Percentiles rank a stretch among this genome's conserved stretches.
Evolutionary conservation across 2,888 invertebrate species (phyloP).

Genomic region (Syrista parreyssii): DNA sequence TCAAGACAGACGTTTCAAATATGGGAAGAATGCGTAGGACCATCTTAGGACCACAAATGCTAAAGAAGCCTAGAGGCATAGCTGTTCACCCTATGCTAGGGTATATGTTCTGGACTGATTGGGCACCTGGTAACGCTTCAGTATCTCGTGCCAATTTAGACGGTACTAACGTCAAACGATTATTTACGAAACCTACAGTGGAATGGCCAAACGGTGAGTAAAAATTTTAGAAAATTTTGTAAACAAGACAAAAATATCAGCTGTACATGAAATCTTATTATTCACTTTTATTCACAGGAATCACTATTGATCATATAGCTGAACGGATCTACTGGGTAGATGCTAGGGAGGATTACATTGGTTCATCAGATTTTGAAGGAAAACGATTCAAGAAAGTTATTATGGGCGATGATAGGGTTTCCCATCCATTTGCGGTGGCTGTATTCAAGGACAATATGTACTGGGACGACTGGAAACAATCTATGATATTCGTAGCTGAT

Average conservation of each 20-base stretch:
- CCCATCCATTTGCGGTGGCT: conserved; percentile 88
- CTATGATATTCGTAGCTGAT: conserved; percentile 82
- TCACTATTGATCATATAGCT: conserved; percentile 84
- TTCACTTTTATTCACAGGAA: conserved; percentile 49
- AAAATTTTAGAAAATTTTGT: background rate
- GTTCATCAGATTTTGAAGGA: conserved; percentile 80
- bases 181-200: conserved; percentile 76
- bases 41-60: conserved; percentile 74
- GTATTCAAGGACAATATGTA: conserved; percentile 87
- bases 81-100: conserved; percentile 86
- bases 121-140: conserved; percentile 82
- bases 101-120: conserved; percentile 89
- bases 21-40: conserved; percentile 81
- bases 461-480: conserved; percentile 91
- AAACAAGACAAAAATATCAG: background rate
- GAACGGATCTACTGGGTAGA: conserved; percentile 91
- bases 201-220: conserved; percentile 83
- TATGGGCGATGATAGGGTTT: conserved; percentile 73
- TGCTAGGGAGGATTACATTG: conserved; percentile 84
- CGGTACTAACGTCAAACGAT: conserved; percentile 75
- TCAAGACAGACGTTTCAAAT: conserved; percentile 73
- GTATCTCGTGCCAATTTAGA: conserved; percentile 85
- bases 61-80: conserved; percentile 83
- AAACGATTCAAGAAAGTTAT: conserved; percentile 75
- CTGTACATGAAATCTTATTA: too few species aligned